Percentiles rank a stretch among this genome's conserved stretches.
These are phyloP conservation scores for Achatina immaculata DNA, from an alignment of 1,140 invertebrate species.

Conservation along the genomic window DNA sequence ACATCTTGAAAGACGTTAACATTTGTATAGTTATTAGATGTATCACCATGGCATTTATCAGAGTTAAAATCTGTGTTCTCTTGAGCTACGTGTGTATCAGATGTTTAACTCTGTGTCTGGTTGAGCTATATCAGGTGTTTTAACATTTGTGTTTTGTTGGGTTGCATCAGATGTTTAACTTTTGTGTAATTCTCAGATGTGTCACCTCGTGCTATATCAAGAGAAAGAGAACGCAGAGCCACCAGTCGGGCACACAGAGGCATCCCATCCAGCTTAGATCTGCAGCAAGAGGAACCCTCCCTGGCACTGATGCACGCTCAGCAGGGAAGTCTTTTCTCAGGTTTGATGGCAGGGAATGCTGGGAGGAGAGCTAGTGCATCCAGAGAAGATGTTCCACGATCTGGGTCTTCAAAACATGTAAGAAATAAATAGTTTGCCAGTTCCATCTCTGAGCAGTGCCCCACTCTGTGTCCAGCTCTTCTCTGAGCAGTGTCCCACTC, in stretches of 20 bases:
- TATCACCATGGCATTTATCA: too few relatives aligned
- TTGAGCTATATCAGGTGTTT: too few relatives aligned
- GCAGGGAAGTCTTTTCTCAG: conserved; percentile 46
- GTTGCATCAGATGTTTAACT: too few relatives aligned
- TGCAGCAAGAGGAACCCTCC: conserved; percentile 55
- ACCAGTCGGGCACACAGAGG: conserved; percentile 67
- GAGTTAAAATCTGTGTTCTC: too few relatives aligned
- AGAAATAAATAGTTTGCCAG: conserved; percentile 39
- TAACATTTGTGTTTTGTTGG: too few relatives aligned
- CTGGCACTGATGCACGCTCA: conserved; percentile 54
- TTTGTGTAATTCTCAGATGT: conserved; percentile 53
- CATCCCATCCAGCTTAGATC: conserved; percentile 58
- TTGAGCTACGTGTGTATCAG: too few relatives aligned
- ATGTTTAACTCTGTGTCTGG: too few relatives aligned
- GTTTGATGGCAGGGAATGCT: conserved; percentile 50
- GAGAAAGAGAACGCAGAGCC: conserved; percentile 65
- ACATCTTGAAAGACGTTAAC: too few relatives aligned
- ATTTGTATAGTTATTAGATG: too few relatives aligned
- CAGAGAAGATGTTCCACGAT: conserved; percentile 62
- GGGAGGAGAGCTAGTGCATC: conserved; percentile 64
- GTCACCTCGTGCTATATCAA: conserved; percentile 66
- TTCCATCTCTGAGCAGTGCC: too few relatives aligned
- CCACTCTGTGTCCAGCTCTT: too few relatives aligned
- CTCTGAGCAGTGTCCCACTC: too few relatives aligned
- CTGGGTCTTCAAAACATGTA: conserved; percentile 62